Evolutionary conservation across 2,888 invertebrate species (phyloP), one percentile per base, ranked within the genome.

Genomic region (Pyrochroa serraticornis): DNA sequence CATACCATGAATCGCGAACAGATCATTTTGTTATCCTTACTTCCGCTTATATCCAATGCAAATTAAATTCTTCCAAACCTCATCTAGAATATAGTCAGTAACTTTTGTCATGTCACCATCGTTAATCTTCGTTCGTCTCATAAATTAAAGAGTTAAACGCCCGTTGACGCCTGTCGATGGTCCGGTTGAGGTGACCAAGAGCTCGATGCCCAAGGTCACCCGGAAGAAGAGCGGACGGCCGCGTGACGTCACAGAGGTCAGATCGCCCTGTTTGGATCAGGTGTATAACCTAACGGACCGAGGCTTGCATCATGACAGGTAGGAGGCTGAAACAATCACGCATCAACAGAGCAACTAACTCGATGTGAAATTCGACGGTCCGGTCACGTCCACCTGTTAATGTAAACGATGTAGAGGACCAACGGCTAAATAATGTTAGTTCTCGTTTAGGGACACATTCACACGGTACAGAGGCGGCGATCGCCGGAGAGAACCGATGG

Each of bases 151-250:
- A 22, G 22, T 22, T 22, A 22, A 22, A 22, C 22, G 22, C 22
- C 22, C 22, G 22, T 5, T 22, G 22, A 22, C 22, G 22, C 22
- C 22, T 22, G 22, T 22, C 22, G 22, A 22, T 22, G 22, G 22
- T 22, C 22, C 22, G 5, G 22, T 22, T 22, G 22, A 22, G 22
- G 5, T 5, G 22, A 22, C 22, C 22, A 22, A 22, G 22, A 22
- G 22, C 22, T 22, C 22, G 65, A 65, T 50, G 49, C 64, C 70
- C 74, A 75, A 75, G 74, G 75, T 74, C 73, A 74, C 71, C 72
- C 73, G 74, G 74, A 75, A 75, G 73, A 72, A 51, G 72, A 73
- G 65, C 70, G 71, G 70, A 71, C 71, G 69, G 59, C 63, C 57
- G 70, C 34, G 13, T 55, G 72, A 73, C 73, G 72, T 73, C 71